Percentiles rank a stretch among this genome's conserved stretches.
Evolutionary conservation across 2,113 vertebrate genomes (phyloP).

Genomic region (Cavia aperea): DNA sequence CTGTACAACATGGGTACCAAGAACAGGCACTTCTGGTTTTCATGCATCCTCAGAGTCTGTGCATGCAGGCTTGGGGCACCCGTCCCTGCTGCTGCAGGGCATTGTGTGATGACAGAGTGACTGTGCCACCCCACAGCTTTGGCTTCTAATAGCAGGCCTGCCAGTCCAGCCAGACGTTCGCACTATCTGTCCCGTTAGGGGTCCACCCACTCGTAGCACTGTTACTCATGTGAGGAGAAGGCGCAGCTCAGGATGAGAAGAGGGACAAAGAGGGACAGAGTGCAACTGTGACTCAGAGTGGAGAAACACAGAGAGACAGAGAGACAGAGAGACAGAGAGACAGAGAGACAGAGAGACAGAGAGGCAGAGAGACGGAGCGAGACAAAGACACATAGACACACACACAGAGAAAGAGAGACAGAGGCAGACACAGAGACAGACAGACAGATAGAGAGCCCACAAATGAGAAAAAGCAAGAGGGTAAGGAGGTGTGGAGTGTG

Average conservation of each 20-base stretch:
- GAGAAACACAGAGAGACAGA: rapidly evolving
- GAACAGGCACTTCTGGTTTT: not conserved
- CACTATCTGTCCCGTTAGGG: rapidly evolving
- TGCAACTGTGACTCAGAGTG: not conserved
- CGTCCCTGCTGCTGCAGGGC: not conserved
- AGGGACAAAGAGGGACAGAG: not conserved
- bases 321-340: not conserved
- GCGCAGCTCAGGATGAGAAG: rapidly evolving
- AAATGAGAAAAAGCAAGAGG: too few relatives aligned
- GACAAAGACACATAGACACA: not conserved
- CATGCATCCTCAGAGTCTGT: too few relatives aligned
- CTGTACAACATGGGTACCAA: rapidly evolving
- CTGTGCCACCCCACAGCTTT: rapidly evolving
- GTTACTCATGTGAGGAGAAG: rapidly evolving
- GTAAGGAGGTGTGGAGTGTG: not conserved
- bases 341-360: not conserved
- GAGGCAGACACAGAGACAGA: not conserved
- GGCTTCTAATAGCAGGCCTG: rapidly evolving
- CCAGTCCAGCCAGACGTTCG: rapidly evolving
- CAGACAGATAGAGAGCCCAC: not conserved
- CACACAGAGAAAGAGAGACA: too few relatives aligned
- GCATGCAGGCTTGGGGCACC: rapidly evolving
- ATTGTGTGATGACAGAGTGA: rapidly evolving
- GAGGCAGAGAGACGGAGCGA: not conserved
- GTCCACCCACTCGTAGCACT: rapidly evolving